Conservation (phyloP, 2,888 invertebrate genomes). For the Athrips mouffetella region DNA sequence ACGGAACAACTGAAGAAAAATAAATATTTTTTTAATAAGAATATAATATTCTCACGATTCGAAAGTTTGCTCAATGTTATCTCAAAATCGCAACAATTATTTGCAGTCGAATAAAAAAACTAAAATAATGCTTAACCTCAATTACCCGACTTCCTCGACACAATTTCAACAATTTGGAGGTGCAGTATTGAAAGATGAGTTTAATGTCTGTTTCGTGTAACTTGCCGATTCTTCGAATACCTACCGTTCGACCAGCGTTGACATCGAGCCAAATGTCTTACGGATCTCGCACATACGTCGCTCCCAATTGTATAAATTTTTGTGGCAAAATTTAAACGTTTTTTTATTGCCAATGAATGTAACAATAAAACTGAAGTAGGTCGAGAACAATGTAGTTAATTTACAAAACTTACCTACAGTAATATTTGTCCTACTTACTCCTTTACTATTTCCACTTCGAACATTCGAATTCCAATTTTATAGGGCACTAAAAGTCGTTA, state of each 20-base stretch:
- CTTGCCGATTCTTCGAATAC: conserved; percentile 1
- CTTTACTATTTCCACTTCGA: not conserved
- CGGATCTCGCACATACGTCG: not conserved
- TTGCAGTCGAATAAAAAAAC: not conserved
- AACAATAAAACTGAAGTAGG: conserved; percentile 1
- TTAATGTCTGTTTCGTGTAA: not conserved
- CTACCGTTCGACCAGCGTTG: not conserved
- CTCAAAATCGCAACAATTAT: not conserved
- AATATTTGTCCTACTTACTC: conserved; percentile 5
- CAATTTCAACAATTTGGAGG: no score
- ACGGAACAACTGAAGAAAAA: no score
- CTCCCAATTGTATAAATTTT: not conserved
- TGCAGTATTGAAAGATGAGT: not conserved
- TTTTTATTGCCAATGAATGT: conserved; percentile 5
- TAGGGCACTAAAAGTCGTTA: conserved; percentile 23
- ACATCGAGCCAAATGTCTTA: conserved; percentile 7
- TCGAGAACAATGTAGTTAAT: conserved; percentile 15
- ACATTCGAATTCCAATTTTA: conserved; percentile 9
- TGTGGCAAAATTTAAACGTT: not conserved
- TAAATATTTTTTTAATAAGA: no score
- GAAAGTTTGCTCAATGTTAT: conserved; percentile 2
- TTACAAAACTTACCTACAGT: conserved; percentile 13
- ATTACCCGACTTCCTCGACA: no score
- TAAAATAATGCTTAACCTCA: not conserved
- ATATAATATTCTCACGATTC: not conserved